Conservation (phyloP, 2,113 vertebrate species). For the Panthera tigris region DNA sequence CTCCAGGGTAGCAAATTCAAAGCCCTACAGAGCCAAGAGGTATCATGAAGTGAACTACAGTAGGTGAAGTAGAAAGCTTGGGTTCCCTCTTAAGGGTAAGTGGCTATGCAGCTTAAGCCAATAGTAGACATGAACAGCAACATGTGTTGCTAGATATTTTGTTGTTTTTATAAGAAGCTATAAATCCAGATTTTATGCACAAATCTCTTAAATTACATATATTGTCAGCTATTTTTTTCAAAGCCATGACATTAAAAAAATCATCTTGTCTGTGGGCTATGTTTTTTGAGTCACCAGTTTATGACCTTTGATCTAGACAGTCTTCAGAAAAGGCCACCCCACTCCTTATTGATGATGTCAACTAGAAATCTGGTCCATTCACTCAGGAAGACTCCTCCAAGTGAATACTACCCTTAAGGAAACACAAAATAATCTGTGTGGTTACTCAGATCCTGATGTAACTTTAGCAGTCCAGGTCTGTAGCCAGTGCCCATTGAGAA, state of each 20-base stretch:
- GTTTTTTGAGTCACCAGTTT: neutral
- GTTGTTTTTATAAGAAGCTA: neutral
- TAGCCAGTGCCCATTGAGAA: neutral
- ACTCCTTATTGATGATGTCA: neutral
- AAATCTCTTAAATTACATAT: neutral
- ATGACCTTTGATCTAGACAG: neutral
- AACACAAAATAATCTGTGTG: neutral
- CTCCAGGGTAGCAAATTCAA: neutral
- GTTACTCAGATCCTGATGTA: neutral
- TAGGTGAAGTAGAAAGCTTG: neutral
- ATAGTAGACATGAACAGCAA: neutral
- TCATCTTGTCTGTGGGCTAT: neutral
- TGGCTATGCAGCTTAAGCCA: neutral
- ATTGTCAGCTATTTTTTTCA: neutral
- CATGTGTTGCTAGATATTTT: neutral
- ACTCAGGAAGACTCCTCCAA: neutral
- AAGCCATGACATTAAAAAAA: neutral
- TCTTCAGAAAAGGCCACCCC: neutral
- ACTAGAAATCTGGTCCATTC: neutral
- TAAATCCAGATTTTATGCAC: neutral
- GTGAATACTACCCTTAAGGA: neutral
- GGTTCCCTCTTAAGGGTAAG: neutral
- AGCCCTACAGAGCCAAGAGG: neutral
- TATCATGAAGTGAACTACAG: neutral
- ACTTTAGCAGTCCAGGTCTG: neutral